Evolutionary conservation across 2,888 invertebrate genomes (phyloP).

Genomic region (Caenorhabditis becei): DNA sequence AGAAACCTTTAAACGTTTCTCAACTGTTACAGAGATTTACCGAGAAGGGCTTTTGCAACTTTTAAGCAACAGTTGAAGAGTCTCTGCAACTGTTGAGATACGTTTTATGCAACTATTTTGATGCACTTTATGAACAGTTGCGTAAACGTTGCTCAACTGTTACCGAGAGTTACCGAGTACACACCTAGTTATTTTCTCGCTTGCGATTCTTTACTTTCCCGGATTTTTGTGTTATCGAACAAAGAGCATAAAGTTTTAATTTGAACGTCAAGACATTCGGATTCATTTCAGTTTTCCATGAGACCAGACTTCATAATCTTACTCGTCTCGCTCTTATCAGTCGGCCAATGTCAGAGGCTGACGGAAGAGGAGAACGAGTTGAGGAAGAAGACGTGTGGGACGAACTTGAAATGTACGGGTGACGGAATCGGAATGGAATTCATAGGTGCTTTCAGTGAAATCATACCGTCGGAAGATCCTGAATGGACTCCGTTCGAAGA

Average conservation of each 20-base stretch:
- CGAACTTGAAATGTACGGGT: slow-evolving; percentile 24
- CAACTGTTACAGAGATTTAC: too few species aligned
- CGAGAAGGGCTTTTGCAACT: too few species aligned
- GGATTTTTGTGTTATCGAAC: neutral
- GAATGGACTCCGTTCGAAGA: slow-evolving; percentile 21
- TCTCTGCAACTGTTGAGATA: too few species aligned
- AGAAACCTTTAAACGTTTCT: too few species aligned
- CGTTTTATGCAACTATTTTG: too few species aligned
- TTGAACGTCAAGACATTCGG: neutral
- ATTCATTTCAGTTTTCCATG: slow-evolving; percentile 20
- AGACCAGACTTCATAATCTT: neutral
- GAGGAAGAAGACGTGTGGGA: slow-evolving; percentile 27
- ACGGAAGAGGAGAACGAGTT: slow-evolving; percentile 15
- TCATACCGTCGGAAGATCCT: slow-evolving; percentile 40
- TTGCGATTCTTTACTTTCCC: too few species aligned
- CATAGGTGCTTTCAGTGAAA: slow-evolving; percentile 2
- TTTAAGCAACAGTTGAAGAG: too few species aligned
- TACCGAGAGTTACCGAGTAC: too few species aligned
- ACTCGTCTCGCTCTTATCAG: neutral
- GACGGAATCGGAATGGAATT: neutral
- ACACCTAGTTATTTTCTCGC: too few species aligned
- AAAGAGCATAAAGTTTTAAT: slow-evolving; percentile 1
- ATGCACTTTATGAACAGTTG: too few species aligned
- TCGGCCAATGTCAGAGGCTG: neutral
- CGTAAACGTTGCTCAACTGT: too few species aligned